Conservation (phyloP, 1,140 invertebrate species). For the Panagrolaimus sp. region DNA sequence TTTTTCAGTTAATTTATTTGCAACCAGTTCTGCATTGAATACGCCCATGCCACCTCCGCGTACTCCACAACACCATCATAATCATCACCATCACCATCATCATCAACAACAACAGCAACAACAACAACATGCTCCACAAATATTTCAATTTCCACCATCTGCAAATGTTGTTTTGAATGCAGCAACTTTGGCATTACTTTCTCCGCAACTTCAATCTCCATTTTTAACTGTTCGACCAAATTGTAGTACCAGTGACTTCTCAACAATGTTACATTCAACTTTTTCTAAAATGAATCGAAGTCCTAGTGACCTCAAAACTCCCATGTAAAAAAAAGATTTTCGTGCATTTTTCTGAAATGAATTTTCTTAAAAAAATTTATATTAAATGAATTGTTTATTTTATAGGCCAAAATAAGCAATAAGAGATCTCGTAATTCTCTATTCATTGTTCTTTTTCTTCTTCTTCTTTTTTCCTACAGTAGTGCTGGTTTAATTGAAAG, state of each 20-base stretch:
- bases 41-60: slow-evolving; percentile 11
- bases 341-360: too few relatives aligned
- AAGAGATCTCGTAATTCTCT: too few relatives aligned
- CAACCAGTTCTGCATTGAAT: not conserved
- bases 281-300: slow-evolving; percentile 4
- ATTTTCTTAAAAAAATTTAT: too few relatives aligned
- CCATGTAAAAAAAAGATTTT: slow-evolving; percentile 10
- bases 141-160: slow-evolving; percentile 13
- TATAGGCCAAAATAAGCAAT: too few relatives aligned
- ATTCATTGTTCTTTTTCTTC: too few relatives aligned
- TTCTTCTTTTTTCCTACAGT: too few relatives aligned
- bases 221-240: slow-evolving; percentile 10
- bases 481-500: too few relatives aligned
- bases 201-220: slow-evolving; percentile 1
- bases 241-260: too few relatives aligned
- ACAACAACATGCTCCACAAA: not conserved
- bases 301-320: slow-evolving; percentile 3
- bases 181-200: not conserved
- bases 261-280: not conserved
- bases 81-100: too few relatives aligned
- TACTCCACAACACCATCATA: not conserved
- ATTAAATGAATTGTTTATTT: too few relatives aligned
- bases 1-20: slow-evolving; percentile 16
- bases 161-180: not conserved
- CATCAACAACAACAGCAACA: too few relatives aligned